These are phyloP conservation scores for Lophotis ruficrista DNA, from an alignment of 2,113 vertebrate genomes.

Conservation along the genomic window DNA sequence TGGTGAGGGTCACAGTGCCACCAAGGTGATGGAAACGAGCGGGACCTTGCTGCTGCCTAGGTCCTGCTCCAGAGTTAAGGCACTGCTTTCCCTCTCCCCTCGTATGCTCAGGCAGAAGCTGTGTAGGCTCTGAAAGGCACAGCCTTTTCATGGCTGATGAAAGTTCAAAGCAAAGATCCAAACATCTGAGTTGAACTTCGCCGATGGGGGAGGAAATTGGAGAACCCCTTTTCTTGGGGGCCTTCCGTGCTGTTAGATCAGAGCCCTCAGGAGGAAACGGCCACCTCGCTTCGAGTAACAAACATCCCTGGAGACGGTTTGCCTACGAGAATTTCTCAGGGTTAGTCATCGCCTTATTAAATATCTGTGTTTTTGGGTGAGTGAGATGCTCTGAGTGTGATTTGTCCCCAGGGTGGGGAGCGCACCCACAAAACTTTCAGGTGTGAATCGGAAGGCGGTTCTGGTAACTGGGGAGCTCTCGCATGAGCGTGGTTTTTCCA, in stretches of 20 bases:
- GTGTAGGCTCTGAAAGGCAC: neutral
- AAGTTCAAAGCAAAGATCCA: neutral
- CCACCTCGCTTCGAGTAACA: neutral
- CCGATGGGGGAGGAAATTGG: neutral
- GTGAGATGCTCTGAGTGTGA: neutral
- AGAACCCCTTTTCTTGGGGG: neutral
- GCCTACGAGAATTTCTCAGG: neutral
- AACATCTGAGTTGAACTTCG: neutral
- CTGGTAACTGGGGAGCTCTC: neutral
- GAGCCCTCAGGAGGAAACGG: neutral
- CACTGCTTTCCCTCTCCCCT: neutral
- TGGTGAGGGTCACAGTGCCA: neutral
- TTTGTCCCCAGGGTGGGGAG: neutral
- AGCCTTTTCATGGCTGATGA: accelerated
- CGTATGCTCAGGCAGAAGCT: neutral
- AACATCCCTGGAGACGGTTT: neutral
- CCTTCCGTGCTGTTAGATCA: neutral
- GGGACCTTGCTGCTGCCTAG: neutral
- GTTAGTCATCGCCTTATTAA: neutral
- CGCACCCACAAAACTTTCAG: neutral
- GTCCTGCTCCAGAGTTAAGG: neutral
- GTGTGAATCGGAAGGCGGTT: neutral
- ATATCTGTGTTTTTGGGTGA: neutral
- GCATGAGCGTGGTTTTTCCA: neutral
- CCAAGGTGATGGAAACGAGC: neutral